Evolutionary conservation across 2,797 vertebrate genomes (phyloP).

Genomic region (Pogoniulus pusillus): DNA sequence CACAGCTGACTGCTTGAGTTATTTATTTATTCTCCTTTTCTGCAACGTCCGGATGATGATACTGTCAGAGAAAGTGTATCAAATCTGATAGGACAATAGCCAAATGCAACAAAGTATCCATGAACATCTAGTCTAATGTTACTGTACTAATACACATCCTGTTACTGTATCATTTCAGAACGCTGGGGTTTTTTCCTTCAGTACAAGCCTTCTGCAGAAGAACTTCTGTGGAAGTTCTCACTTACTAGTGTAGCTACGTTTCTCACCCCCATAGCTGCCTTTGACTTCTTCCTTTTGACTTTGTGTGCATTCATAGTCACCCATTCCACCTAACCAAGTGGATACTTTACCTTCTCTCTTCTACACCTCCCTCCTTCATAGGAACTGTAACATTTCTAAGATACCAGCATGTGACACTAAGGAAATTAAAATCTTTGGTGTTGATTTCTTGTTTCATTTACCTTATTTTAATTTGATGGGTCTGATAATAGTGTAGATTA

Average conservation of each 20-base stretch:
- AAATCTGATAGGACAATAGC: background rate
- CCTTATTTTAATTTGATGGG: background rate
- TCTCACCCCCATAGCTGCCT: background rate
- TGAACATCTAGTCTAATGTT: background rate
- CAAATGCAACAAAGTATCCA: background rate
- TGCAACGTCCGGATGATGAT: background rate
- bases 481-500: background rate
- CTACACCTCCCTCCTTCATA: background rate
- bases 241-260: background rate
- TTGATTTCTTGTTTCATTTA: slow-evolving; percentile 18
- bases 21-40: background rate
- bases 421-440: background rate
- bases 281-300: background rate
- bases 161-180: background rate
- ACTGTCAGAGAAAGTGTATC: background rate
- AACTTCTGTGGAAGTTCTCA: background rate
- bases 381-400: background rate
- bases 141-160: background rate
- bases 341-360: background rate
- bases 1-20: background rate
- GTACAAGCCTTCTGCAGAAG: background rate
- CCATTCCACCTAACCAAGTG: background rate
- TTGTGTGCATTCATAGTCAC: background rate
- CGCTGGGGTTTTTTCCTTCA: no score
- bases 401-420: background rate